Base-by-base conservation (phyloP, 2,113 vertebrate genomes). In the Barbus barbus region DNA sequence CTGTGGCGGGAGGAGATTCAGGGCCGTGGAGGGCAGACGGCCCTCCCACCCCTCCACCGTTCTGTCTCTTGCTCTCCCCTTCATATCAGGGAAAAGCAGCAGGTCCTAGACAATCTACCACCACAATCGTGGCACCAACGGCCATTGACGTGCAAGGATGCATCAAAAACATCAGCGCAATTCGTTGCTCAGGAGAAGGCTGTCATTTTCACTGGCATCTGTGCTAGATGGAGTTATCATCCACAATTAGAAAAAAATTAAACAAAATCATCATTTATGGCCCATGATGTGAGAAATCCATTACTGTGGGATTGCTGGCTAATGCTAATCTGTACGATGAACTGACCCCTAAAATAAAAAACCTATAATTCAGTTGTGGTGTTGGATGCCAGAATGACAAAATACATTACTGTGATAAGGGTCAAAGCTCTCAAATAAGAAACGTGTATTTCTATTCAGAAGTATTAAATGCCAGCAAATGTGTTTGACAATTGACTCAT, bases 211-310 rank as follows among this genome's bases (percentile, higher is more conserved):
- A 22, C 13, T 79, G 82, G 75, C 74, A 76, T 86, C 86, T 73
- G 87, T 33, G 41, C 9, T 82, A 28, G 12, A 63, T 26, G 48
- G 12, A 20, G 2, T 51, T 5, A 75, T 5, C 69, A 36, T n/a
- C 18, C 24, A 46, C 28, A 24, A 71, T 44, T 90, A 90, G 87
- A 88, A 48, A 84, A 4, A 91, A 26, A n/a, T n/a, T n/a, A n/a
- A n/a, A n/a, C n/a, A n/a, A 28, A 41, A 13, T 38, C 6, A 36
- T n/a, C 9, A 31, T 76, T 36, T 53, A 75, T 76, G 46, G 18
- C 9, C 53, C 16, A 28, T n/a, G 26, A 36, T 81, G 61, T 22
- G 44, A 81, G 44, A 81, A 51, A 53, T 58, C 65, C 46, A 60
- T 73, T 71, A 58, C n/a, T 60, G 65, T 58, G 67, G 38, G 5